These are phyloP conservation scores for Acrocephalus kingi DNA, from an alignment of 2,113 vertebrate genomes.

Conservation along the genomic window DNA sequence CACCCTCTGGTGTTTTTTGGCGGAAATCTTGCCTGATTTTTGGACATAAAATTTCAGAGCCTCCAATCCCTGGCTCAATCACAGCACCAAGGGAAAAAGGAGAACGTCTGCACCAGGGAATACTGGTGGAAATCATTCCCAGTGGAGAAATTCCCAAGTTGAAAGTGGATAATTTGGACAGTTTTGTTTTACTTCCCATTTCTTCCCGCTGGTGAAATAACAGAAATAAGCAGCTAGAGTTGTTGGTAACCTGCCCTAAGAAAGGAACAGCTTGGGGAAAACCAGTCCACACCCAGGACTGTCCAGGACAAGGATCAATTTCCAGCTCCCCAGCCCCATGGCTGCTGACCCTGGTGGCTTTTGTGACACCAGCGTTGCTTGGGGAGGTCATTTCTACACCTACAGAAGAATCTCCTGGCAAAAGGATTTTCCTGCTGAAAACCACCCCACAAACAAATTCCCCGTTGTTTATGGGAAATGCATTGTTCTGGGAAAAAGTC, in stretches of 20 bases:
- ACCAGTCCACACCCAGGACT: neutral
- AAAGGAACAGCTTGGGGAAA: neutral
- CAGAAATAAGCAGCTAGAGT: rapidly evolving
- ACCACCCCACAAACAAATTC: neutral
- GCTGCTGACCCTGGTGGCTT: neutral
- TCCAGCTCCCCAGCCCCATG: neutral
- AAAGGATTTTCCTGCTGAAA: neutral
- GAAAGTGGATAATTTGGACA: rapidly evolving
- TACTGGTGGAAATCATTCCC: neutral
- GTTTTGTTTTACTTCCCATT: neutral
- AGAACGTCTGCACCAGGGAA: neutral
- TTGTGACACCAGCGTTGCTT: neutral
- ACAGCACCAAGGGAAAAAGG: neutral
- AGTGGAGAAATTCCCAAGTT: neutral
- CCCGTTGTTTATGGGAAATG: neutral
- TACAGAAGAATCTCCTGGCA: neutral
- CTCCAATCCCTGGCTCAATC: neutral
- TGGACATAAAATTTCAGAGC: neutral
- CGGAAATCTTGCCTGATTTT: neutral
- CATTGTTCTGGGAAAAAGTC: neutral
- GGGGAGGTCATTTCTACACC: neutral
- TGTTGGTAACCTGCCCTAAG: neutral
- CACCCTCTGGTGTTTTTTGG: neutral
- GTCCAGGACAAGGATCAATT: neutral
- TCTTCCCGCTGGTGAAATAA: neutral